phyloP scores from a whole-genome alignment of 2,113 vertebrate genomes.

The Prietella phreatophila region DNA sequence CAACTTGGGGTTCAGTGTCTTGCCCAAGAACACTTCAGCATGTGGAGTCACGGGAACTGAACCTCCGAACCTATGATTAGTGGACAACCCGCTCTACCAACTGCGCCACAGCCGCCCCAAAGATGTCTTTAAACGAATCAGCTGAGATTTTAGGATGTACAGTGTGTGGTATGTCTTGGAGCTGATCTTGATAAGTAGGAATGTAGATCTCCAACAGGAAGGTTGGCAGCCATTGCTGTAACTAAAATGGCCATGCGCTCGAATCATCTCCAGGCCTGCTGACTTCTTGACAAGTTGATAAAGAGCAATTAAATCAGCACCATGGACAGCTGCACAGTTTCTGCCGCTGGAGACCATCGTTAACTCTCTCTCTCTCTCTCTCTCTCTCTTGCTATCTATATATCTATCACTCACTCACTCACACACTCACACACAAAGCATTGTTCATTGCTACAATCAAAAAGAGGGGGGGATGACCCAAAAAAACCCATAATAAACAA shows the following conservation, averaged over 20 bases:
- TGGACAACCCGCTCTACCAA: too few relatives aligned
- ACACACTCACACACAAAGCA: not conserved
- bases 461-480: too few relatives aligned
- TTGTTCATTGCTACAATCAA: not conserved
- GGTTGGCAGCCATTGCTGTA: not conserved
- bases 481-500: not conserved
- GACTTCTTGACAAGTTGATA: constrained; percentile 24
- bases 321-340: constrained; percentile 47
- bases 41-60: too few relatives aligned
- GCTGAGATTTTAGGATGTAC: not conserved
- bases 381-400: not conserved
- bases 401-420: not conserved
- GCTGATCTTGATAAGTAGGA: too few relatives aligned
- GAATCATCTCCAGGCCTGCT: not conserved
- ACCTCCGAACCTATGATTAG: too few relatives aligned
- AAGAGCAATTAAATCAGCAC: constrained; percentile 38
- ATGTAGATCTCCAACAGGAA: not conserved
- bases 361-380: constrained; percentile 1
- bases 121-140: not conserved
- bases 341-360: not conserved
- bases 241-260: not conserved
- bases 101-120: too few relatives aligned
- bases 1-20: too few relatives aligned
- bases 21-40: too few relatives aligned
- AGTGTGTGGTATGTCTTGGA: not conserved